phyloP scores from a whole-genome alignment of 2,113 vertebrate genomes.

The Megaleporinus macrocephalus region DNA sequence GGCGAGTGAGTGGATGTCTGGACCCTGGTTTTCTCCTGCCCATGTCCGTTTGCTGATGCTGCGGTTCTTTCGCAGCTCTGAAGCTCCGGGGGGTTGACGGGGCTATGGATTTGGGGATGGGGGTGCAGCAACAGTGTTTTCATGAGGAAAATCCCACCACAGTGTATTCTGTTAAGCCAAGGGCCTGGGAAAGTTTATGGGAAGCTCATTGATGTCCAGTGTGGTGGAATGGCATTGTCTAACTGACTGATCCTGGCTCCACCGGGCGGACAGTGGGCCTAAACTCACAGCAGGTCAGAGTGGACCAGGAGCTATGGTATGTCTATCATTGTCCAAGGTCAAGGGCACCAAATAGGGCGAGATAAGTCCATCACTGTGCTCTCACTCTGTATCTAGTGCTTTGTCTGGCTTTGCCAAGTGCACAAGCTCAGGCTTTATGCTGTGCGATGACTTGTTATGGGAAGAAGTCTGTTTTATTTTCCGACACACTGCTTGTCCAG shows the following conservation, averaged over 20 bases:
- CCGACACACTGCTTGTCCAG: constrained; percentile 42
- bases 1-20: constrained; percentile 29
- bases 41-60: constrained; percentile 47
- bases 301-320: constrained; percentile 55
- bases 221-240: constrained; percentile 77
- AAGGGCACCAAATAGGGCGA: constrained; percentile 57
- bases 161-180: constrained; percentile 71
- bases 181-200: constrained; percentile 80
- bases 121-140: constrained; percentile 65
- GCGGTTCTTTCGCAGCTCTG: constrained; percentile 45
- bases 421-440: constrained; percentile 6
- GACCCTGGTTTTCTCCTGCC: constrained; percentile 34
- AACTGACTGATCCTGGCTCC: constrained; percentile 66
- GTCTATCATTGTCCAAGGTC: constrained; percentile 60
- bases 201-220: constrained; percentile 73
- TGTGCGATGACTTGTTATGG: not conserved
- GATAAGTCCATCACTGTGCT: constrained; percentile 59
- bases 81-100: constrained; percentile 10
- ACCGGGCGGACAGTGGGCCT: constrained; percentile 62
- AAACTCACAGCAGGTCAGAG: constrained; percentile 63
- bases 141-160: constrained; percentile 72
- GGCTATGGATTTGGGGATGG: constrained; percentile 34
- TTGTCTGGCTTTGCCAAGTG: constrained; percentile 53
- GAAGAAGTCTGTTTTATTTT: constrained; percentile 20
- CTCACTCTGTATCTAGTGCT: constrained; percentile 37